Evolutionary conservation across 2,113 vertebrate genomes (phyloP).

Genomic region (Sturnus vulgaris): DNA sequence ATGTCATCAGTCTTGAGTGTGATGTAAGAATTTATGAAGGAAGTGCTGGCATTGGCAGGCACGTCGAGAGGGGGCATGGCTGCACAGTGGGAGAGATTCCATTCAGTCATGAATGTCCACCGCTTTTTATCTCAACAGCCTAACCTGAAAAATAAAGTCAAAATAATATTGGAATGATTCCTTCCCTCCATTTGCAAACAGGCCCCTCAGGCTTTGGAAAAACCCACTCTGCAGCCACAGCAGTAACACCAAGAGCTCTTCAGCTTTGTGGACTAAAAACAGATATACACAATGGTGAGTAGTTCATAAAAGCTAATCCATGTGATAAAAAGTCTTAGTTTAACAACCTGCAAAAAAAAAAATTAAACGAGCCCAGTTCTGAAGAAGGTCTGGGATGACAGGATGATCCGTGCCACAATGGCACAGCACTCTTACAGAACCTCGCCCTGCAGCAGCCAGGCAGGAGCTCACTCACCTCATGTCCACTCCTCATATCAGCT

Average conservation of each 20-base stretch:
- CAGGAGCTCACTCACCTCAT: not conserved
- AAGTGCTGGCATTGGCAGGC: constrained; percentile 77
- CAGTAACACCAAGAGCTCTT: not conserved
- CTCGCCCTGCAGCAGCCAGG: not conserved
- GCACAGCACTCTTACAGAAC: not conserved
- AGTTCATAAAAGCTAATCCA: not conserved
- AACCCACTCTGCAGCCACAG: not conserved
- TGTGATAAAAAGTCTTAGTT: not conserved
- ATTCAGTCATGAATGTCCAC: constrained; percentile 68
- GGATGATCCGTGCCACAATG: fast-evolving
- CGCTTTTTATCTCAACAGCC: constrained; percentile 80
- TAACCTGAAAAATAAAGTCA: constrained; percentile 72
- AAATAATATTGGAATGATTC: not conserved
- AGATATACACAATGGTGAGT: fast-evolving
- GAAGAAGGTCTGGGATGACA: not conserved
- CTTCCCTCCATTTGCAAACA: not conserved
- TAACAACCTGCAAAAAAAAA: not conserved
- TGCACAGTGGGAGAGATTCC: constrained; percentile 68
- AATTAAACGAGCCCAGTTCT: not conserved
- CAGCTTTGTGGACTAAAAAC: not conserved
- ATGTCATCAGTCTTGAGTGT: constrained; percentile 71
- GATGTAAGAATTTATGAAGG: constrained; percentile 76
- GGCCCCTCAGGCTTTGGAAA: not conserved
- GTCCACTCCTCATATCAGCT: fast-evolving
- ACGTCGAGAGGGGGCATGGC: constrained; percentile 67